phyloP scores from a whole-genome alignment of 2,888 invertebrate species.

The Drosophila meridionalis region DNA sequence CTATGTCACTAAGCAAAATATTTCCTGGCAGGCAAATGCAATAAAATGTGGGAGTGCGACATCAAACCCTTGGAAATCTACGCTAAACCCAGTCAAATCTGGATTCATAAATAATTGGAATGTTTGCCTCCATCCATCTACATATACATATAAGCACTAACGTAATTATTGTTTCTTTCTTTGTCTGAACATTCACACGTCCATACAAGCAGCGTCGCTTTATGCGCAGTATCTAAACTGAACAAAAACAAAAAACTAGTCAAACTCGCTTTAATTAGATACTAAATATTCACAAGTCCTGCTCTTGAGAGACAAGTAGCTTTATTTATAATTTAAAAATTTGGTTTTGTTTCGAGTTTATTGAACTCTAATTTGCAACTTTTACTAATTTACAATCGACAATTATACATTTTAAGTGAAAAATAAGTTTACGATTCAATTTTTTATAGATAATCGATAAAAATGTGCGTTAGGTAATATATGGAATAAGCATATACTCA shows the following conservation, averaged over 20 bases:
- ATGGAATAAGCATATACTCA: too few species aligned
- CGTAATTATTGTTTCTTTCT: not conserved
- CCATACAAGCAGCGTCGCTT: slow-evolving; percentile 2
- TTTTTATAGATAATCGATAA: not conserved
- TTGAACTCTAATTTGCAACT: slow-evolving; percentile 48
- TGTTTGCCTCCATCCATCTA: too few species aligned
- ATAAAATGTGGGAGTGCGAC: too few species aligned
- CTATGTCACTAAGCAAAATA: too few species aligned
- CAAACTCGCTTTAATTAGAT: slow-evolving; percentile 70
- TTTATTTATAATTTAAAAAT: slow-evolving; percentile 20
- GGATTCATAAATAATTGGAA: too few species aligned
- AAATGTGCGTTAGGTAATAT: not conserved
- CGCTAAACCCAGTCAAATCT: not conserved
- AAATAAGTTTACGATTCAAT: not conserved
- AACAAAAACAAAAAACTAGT: slow-evolving; percentile 49
- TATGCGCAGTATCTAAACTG: slow-evolving; percentile 31
- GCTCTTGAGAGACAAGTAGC: slow-evolving; percentile 11
- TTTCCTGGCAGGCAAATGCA: too few species aligned
- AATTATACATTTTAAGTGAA: not conserved
- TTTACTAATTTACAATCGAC: slow-evolving; percentile 1
- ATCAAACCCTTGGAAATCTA: not conserved
- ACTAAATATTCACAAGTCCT: slow-evolving; percentile 39
- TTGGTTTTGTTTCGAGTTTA: slow-evolving; percentile 43
- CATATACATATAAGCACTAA: too few species aligned
- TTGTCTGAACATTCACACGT: not conserved